Base-by-base conservation (phyloP, 2,113 vertebrate genomes). In the Lampris megalopsis region DNA sequence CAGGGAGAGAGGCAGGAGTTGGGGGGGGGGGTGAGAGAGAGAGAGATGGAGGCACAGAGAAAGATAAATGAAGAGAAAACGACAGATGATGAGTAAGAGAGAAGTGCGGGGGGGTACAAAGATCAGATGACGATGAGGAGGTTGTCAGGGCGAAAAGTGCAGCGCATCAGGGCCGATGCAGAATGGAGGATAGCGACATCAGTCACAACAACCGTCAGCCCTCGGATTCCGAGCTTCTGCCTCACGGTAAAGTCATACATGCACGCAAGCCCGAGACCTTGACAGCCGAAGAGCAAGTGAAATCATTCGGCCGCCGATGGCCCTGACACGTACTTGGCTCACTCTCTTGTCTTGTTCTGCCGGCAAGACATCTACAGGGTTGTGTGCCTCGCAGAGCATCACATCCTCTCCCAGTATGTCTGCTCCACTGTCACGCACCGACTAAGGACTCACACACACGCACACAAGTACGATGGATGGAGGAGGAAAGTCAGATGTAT, bases 211-310 rank as follows among this genome's bases (percentile, higher is more conserved):
- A 24, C 48, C 67, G 57, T 67, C 66, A 57, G 35, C 10, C 38
- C 53, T 50, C 59, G 66, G 4, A 1, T 45, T 2, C 43, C 43
- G 49, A 62, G 70, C 49, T 45, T 69, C 48, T 38, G 6, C 70
- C 59, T 74, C 73, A 38, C 24, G 8, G 61, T 77, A 45, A 60
- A 84, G 77, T 88, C 68, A 84, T 68, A 76, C 75, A 83, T 85
- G 86, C 84, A 86, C 71, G 84, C n/a, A 62, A 71, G 70, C 72
- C 69, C 41, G 76, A 83, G 82, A 80, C 83, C 76, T 73, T 69
- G 80, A 87, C 77, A 89, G 79, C 81, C 71, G 61, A 24, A 24
- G 73, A 77, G 70, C 70, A 41, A 72, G 69, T 73, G 42, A 36
- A 69, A 71, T 73, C 82, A 48, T 79, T 72, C 75, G 69, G 43